Evolutionary conservation across 2,797 vertebrate species (phyloP).

Genomic region (Characodon lateralis): DNA sequence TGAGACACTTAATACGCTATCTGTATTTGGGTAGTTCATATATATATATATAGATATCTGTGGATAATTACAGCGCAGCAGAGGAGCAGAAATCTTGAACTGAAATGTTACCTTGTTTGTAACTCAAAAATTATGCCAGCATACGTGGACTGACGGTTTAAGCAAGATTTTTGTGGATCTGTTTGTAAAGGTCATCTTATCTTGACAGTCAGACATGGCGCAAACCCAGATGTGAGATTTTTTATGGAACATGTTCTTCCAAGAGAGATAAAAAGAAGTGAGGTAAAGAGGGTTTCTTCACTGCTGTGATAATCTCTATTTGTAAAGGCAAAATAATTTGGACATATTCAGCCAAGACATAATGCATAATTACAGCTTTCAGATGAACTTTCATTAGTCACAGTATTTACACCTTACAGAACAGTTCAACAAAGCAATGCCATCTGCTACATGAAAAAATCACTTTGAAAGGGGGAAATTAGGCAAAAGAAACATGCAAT

Average conservation of each 20-base stretch:
- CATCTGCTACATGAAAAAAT: constrained; percentile 7
- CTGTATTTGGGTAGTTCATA: no score
- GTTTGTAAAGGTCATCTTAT: constrained; percentile 28
- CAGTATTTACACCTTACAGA: background rate
- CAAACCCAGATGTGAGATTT: background rate
- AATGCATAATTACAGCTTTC: constrained; percentile 7
- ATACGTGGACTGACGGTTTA: constrained; percentile 5
- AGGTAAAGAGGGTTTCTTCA: background rate
- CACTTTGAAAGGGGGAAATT: background rate
- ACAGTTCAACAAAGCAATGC: background rate
- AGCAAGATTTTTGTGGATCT: constrained; percentile 13
- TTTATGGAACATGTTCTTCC: background rate
- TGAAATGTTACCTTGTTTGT: constrained; percentile 23
- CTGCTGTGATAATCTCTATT: background rate
- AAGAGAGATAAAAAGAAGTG: background rate
- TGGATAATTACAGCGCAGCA: background rate
- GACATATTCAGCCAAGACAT: background rate
- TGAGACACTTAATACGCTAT: no score
- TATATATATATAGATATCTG: background rate
- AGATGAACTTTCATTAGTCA: constrained; percentile 1
- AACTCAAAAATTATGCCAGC: background rate
- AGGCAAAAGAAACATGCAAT: no score
- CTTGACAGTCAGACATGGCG: constrained; percentile 5
- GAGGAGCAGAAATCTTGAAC: background rate
- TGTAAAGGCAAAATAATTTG: constrained; percentile 7